Base-by-base conservation (phyloP, 1,140 invertebrate genomes). In the Portunus trituberculatus region DNA sequence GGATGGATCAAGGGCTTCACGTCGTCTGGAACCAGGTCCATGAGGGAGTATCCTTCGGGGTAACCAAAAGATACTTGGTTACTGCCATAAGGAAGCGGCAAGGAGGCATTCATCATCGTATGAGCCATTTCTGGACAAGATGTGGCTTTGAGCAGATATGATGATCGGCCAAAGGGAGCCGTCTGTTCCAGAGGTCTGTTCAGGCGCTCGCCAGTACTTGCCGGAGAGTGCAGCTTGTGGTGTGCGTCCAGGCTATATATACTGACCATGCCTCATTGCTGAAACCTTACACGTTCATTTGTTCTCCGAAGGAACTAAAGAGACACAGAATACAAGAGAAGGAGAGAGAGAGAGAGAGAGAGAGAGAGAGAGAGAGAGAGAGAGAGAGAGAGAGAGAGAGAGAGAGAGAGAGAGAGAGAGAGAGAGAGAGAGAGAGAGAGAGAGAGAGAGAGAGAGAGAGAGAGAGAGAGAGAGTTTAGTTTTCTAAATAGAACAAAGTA, bases 1-100 rank as follows among this genome's bases (percentile, higher is more conserved):
- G 96, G 87, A 87, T 96, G 97, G 20, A 96, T 93, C 90, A 97
- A 96, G n/a, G 94, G 92, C 32, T 96, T 91, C 93, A 97, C 96
- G 25, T 97, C 96, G n/a, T 93, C 94, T 31, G 96, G 96, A 46
- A 96, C 96, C 86, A 59, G 1, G 87, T 97, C 97, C 46, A 93
- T 88, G 28, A 93, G 83, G 0, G 93, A 87, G 31, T 52, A 83
- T 6, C 93, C 93, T 59, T 87, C 39, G 28, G 93, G 93, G 86
- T 88, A 93, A 20, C 93, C 93, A 59, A 59, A 93, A 4, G 6
- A 20, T 7, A 88, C 83, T 7, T 45, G 76, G 20, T n/a, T 29
- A 28, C 83, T 76, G 76, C 39, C 86, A 48, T 87, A 93, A 12
- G 93, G 31, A 14, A 88, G 20, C 0, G 39, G 10, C 6, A 14